Evolutionary conservation across 1,140 invertebrate genomes (phyloP).

Genomic region (Agrilus planipennis): DNA sequence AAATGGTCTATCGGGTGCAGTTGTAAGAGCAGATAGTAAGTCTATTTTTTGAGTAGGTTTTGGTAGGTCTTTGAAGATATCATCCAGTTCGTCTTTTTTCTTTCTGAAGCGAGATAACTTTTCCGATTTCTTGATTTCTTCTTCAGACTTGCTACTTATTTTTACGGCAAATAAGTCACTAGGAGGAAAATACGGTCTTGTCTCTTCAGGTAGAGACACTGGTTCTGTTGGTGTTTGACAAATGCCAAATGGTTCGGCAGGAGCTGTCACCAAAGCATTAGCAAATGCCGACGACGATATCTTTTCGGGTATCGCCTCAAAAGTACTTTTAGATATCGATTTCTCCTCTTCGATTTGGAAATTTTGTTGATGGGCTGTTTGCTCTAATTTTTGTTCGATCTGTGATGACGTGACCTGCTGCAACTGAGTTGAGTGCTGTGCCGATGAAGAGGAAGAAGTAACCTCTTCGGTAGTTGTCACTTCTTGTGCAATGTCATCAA

Average conservation of each 20-base stretch:
- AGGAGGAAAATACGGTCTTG: conserved; percentile 47
- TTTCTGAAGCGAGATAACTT: conserved; percentile 25
- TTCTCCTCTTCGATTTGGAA: background rate
- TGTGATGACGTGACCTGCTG: too few relatives aligned
- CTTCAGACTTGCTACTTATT: conserved; percentile 17
- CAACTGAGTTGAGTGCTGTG: too few relatives aligned
- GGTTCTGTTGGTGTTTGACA: conserved; percentile 28
- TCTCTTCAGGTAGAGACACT: conserved; percentile 45
- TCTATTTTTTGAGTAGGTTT: conserved; percentile 32
- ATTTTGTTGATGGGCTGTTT: background rate
- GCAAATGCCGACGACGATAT: conserved; percentile 24
- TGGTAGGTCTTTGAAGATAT: conserved; percentile 34
- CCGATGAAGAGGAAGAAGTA: too few relatives aligned
- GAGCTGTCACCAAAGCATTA: conserved; percentile 38
- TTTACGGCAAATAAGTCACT: too few relatives aligned
- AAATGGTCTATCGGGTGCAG: conserved; percentile 34
- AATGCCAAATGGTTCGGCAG: conserved; percentile 39
- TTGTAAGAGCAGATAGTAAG: conserved; percentile 36
- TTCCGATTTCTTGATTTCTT: conserved; percentile 29
- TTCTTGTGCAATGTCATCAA: too few relatives aligned
- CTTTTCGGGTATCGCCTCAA: conserved; percentile 24
- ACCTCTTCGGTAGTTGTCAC: too few relatives aligned
- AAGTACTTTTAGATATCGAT: conserved; percentile 14
- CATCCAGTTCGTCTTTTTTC: conserved; percentile 23
- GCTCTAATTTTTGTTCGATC: too few relatives aligned